Base-by-base conservation (phyloP, 2,888 invertebrate species). In the Trachelus tabidus region DNA sequence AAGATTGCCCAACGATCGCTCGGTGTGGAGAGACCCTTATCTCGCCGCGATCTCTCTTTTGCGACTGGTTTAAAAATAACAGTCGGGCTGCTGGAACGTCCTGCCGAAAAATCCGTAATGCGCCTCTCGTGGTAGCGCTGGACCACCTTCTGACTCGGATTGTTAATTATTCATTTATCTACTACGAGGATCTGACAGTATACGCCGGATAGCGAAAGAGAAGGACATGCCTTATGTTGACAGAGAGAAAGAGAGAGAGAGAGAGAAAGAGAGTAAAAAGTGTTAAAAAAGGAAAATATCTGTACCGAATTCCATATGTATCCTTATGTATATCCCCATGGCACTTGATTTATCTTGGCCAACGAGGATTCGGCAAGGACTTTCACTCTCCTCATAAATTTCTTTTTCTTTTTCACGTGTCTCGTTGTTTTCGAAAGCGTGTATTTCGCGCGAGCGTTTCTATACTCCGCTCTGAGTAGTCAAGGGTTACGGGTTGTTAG, bases 351-450 rank as follows among this genome's bases (percentile, higher is more conserved):
- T 56, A 56, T 56, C 56, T 23, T 56, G 56, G 9, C 56, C 15
- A 15, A 15, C 56, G 56, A 56, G 71, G 33, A 31, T 34, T 31
- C 71, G 71, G 71, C 71, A 71, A 71, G 71, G 71, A 71, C 71
- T 71, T 71, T 71, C 71, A 71, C 71, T 31, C 71, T 71, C 31
- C 34, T 71, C 31, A 71, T 71, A 56, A 56, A 56, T 56, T 56
- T 23, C 56, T 56, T 56, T 56, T 56, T 56, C 56, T 56, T 56
- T 56, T 56, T 56, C 56, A 56, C 23, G 56, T 56, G 56, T 56
- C 56, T 56, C 56, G 23, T 56, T 56, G 56, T 56, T 56, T 56
- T 56, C 56, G 56, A 56, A 56, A 56, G 56, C 56, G 56, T 56
- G 23, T 2, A 56, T 23, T 56, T 23, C 23, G 23, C 23, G 23